Percentiles rank a stretch among this genome's conserved stretches.
Conservation (phyloP, 23 tunicate genomes). For the Botrylloides violaceus region DNA sequence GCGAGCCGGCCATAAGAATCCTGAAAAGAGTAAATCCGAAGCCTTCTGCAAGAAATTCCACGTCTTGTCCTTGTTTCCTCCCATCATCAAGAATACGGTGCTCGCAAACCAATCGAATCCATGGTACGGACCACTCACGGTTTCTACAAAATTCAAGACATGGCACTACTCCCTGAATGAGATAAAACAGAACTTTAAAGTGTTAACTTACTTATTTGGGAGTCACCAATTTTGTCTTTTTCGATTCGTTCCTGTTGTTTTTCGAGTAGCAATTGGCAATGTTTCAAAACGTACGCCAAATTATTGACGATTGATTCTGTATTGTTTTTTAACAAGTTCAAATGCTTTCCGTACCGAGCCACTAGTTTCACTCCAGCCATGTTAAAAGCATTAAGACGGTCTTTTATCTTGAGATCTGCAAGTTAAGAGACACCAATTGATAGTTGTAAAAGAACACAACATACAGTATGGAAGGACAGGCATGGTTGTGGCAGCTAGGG, state of each 20-base stretch:
- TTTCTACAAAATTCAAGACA: too few relatives aligned
- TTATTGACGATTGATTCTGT: constrained; percentile 44
- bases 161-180: too few relatives aligned
- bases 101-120: constrained; percentile 92
- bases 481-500: too few relatives aligned
- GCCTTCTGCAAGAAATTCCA: constrained; percentile 38
- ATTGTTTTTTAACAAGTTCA: constrained; percentile 58
- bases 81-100: constrained; percentile 62
- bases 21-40: constrained; percentile 72
- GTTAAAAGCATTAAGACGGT: background rate
- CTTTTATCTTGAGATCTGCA: background rate
- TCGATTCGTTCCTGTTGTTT: constrained; percentile 62
- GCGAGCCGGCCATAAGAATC: constrained; percentile 88
- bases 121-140: constrained; percentile 51
- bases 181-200: too few relatives aligned
- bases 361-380: constrained; percentile 65
- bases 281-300: constrained; percentile 32
- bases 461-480: too few relatives aligned
- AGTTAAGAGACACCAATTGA: background rate
- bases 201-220: too few relatives aligned
- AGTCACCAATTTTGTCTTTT: too few relatives aligned
- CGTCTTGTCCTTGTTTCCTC: constrained; percentile 77
- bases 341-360: constrained; percentile 68
- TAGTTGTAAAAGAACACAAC: too few relatives aligned
- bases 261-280: constrained; percentile 35